Evolutionary conservation across 2,797 vertebrate species (phyloP), one percentile per base, ranked within the genome.

Genomic region (Echiichthys vipera): DNA sequence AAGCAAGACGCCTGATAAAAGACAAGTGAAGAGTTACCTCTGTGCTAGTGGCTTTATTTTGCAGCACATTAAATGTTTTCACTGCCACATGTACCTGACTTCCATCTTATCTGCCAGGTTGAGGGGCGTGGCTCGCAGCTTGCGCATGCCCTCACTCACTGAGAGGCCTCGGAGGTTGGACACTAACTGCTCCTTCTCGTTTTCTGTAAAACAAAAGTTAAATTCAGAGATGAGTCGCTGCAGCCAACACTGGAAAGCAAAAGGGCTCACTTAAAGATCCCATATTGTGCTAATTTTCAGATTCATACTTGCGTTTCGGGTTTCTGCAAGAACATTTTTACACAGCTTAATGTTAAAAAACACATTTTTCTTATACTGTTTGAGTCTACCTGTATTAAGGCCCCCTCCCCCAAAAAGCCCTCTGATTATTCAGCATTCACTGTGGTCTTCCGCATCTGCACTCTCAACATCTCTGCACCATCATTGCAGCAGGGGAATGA

Each of bases 61-160:
- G 9, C 8, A 40, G 15, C 4, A 12, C 3, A 10, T 6, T 34
- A 0, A 13, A 7, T 53, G 27, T 43, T 40, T 46, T 39, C 27
- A 45, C 20, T 5, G 8, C 25, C 53, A 29, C 18, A 0, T 22
- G 0, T 85, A 97, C 97, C 94, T 81, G 55, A 97, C 81, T 39
- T 83, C 10, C 36, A 83, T 89, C 64, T 97, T 98, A 70, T 96
- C 92, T 0, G 32, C 62, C 75, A 97, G 89, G 87, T 88, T 93
- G 42, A 97, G 69, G 0, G 96, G 93, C 92, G 94, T 73, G 0
- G 68, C 66, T 37, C 89, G 91, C 65, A 98, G 88, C 88, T 92
- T 78, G 34, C 77, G 87, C 47, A 81, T 80, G 25, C 90, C 61
- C 34, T 96, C 95, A 3, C 46, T 63, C 25, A 22, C 79, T 0